Base-by-base conservation (phyloP, 2,113 vertebrate genomes). In the Pycnonotus jocosus region DNA sequence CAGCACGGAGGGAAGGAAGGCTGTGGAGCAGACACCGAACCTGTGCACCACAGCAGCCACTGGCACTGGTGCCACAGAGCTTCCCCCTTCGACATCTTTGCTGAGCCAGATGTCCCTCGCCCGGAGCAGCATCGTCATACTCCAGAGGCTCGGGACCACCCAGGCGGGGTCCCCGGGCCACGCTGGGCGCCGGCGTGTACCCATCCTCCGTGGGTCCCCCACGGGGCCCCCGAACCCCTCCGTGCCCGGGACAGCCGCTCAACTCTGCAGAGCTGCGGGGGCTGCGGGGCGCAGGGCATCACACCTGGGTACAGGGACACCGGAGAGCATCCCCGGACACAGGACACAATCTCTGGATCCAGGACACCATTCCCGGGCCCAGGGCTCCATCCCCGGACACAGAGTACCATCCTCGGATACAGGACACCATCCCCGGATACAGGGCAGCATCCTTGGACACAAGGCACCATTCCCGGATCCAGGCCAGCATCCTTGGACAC, bases 41-140 rank as follows among this genome's bases (percentile, higher is more conserved):
- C 85, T 12, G 47, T 3, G 4, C 38, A 22, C 31, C 62, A 27
- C 68, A 7, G 15, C 3, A 24, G 22, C 10, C 28, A 4, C 0
- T 47, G 0, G 3, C 9, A 19, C 5, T 4, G 16, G 4, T 1
- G 27, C 30, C 5, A 8, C 0, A 6, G 2, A 22, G 25, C 7
- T 6, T n/a, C 28, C 62, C 42, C 37, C 9, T 11, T 12, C 31
- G 2, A 15, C 61, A 19, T 15, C 5, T 10, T 15, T 1, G 8
- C 68, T 3, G 22, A 25, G 61, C 3, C 4, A 69, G 4, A 13
- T 3, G 6, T 24, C 38, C 37, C 54, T 15, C 1, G 50, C 64
- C 60, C 3, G 45, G 11, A 31, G 79, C 78, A 24, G 62, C 42
- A 23, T 1, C 72, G 23, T 15, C 0, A 48, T 0, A 10, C 15